Percentiles rank a stretch among this genome's conserved stretches.
phyloP scores from a whole-genome alignment of 2,888 invertebrate genomes.

The Phaedon cochleariae region DNA sequence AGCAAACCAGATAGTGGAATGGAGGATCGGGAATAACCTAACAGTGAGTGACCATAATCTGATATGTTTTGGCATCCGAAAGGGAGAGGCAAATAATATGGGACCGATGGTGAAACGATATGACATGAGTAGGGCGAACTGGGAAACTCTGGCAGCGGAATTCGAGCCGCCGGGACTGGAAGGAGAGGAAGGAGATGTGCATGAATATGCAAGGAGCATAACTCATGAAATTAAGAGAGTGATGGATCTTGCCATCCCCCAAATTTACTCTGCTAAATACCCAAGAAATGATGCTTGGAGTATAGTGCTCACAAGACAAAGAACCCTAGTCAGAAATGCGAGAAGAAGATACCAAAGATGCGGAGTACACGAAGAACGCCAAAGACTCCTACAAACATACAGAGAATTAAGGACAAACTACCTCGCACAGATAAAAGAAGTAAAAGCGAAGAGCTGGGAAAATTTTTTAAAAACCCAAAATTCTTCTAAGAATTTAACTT shows the following conservation, averaged over 20 bases:
- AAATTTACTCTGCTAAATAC: neutral
- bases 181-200: too few relatives aligned
- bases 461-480: neutral
- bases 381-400: neutral
- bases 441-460: slow-evolving; percentile 8
- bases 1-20: neutral
- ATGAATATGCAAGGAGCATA: too few relatives aligned
- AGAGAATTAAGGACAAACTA: neutral
- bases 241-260: neutral
- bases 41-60: slow-evolving; percentile 9
- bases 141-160: neutral
- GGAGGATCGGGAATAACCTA: neutral
- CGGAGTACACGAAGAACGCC: neutral
- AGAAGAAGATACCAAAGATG: neutral
- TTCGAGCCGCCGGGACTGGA: too few relatives aligned
- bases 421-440: neutral
- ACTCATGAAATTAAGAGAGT: neutral
- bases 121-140: neutral
- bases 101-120: neutral
- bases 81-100: neutral
- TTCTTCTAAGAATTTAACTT: too few relatives aligned
- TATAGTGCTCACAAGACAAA: neutral
- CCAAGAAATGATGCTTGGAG: neutral
- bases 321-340: neutral
- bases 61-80: neutral